Evolutionary conservation across 1,140 invertebrate genomes (phyloP).

Genomic region (Brachionus rubens): DNA sequence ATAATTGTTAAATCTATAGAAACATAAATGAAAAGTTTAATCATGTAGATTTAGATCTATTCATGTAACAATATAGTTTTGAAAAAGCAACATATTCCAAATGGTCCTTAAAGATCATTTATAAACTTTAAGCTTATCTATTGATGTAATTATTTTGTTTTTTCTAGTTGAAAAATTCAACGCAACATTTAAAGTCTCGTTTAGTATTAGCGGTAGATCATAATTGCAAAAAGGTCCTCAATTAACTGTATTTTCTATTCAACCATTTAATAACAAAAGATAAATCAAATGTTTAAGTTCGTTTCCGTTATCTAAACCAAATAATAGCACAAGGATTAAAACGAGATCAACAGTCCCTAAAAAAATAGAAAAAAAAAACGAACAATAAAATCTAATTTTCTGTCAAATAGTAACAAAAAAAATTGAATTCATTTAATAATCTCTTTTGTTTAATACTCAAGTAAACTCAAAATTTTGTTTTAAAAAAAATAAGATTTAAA

Average conservation of each 20-base stretch:
- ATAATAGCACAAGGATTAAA: conserved; percentile 21
- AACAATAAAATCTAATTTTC: neutral
- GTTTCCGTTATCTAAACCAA: conserved; percentile 12
- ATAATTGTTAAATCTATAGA: too few species aligned
- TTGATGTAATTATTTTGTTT: too few species aligned
- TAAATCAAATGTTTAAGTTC: conserved; percentile 21
- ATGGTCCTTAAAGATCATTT: too few species aligned
- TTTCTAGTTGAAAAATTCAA: too few species aligned
- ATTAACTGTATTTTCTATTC: neutral
- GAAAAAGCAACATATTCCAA: too few species aligned
- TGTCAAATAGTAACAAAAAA: conserved; percentile 7
- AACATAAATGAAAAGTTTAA: too few species aligned
- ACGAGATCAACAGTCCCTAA: neutral
- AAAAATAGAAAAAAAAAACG: conserved; percentile 5
- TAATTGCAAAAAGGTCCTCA: neutral
- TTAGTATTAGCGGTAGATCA: too few species aligned
- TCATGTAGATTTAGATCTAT: too few species aligned
- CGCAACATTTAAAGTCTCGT: too few species aligned
- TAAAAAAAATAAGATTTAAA: neutral
- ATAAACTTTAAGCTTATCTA: too few species aligned
- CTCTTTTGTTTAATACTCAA: conserved; percentile 2
- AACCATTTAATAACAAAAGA: neutral
- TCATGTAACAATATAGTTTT: too few species aligned
- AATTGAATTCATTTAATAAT: too few species aligned
- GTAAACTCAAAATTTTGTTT: neutral